A percentile compares a stretch with the other conserved stretches of the same genome.
Conservation (phyloP, 2,113 vertebrate genomes). For the Passer domesticus region DNA sequence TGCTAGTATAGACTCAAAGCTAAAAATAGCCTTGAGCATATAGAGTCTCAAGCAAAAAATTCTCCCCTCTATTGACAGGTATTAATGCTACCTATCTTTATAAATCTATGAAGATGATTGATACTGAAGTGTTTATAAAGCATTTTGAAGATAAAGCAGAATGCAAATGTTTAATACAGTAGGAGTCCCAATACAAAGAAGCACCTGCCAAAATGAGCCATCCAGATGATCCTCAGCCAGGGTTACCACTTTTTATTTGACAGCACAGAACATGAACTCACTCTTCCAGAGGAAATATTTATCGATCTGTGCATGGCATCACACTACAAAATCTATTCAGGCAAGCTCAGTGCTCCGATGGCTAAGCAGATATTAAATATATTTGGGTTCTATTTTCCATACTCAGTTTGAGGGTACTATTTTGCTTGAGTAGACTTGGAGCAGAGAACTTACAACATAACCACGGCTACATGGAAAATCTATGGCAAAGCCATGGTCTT, state of each 20-base stretch:
- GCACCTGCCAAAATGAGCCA: neutral
- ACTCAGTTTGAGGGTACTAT: neutral
- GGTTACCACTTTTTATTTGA: neutral
- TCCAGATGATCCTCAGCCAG: neutral
- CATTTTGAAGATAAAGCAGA: neutral
- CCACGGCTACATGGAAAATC: neutral
- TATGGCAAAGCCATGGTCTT: neutral
- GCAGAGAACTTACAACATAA: neutral
- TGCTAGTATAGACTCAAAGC: neutral
- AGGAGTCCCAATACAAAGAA: neutral
- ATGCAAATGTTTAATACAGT: neutral
- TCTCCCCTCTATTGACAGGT: neutral
- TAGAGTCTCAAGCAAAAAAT: neutral
- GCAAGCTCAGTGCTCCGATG: neutral
- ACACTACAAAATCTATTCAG: neutral
- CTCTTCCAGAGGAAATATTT: neutral
- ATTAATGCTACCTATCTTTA: neutral
- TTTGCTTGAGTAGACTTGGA: neutral
- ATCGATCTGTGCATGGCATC: neutral
- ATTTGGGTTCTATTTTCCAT: neutral
- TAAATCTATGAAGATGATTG: neutral
- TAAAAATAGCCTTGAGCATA: neutral
- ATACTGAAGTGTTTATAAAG: neutral
- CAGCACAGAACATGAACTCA: neutral
- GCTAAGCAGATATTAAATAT: neutral